Evolutionary conservation across 2,888 invertebrate species (phyloP).

Genomic region (Patella pellucida): DNA sequence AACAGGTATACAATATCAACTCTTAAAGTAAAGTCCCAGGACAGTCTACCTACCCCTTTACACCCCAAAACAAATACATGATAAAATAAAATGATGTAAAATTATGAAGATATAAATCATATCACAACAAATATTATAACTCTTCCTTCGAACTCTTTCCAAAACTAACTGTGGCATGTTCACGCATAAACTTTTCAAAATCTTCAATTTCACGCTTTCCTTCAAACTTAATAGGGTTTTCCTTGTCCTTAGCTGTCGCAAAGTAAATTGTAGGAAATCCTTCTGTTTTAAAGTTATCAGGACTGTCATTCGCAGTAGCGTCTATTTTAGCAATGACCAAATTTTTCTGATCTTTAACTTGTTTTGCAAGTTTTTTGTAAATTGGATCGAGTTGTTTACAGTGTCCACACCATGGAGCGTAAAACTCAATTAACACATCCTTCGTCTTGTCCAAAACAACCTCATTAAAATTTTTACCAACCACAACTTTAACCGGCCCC

Average conservation of each 20-base stretch:
- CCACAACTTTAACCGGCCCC: conserved; percentile 73
- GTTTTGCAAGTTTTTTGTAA: conserved; percentile 71
- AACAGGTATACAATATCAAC: too few species aligned
- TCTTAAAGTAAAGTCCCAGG: too few species aligned
- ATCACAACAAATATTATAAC: conserved; percentile 41
- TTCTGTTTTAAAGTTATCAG: conserved; percentile 67
- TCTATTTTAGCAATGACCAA: conserved; percentile 70
- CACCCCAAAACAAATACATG: too few species aligned
- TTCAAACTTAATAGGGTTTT: conserved; percentile 68
- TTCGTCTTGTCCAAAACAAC: conserved; percentile 73
- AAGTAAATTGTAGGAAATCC: conserved; percentile 75
- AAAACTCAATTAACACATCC: conserved; percentile 75
- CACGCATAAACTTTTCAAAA: conserved; percentile 64
- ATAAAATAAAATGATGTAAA: too few species aligned
- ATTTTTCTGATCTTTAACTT: conserved; percentile 62
- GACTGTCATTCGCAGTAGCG: conserved; percentile 73
- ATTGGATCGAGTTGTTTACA: conserved; percentile 75
- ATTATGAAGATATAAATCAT: too few species aligned
- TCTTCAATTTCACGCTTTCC: conserved; percentile 63
- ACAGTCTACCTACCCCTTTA: too few species aligned
- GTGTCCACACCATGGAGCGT: conserved; percentile 77
- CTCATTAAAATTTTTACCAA: conserved; percentile 74
- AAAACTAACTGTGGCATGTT: conserved; percentile 61
- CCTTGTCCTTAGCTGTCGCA: conserved; percentile 65
- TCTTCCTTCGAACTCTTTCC: conserved; percentile 54